Evolutionary conservation across 2,113 vertebrate genomes (phyloP).

Genomic region (Pitta sordida): DNA sequence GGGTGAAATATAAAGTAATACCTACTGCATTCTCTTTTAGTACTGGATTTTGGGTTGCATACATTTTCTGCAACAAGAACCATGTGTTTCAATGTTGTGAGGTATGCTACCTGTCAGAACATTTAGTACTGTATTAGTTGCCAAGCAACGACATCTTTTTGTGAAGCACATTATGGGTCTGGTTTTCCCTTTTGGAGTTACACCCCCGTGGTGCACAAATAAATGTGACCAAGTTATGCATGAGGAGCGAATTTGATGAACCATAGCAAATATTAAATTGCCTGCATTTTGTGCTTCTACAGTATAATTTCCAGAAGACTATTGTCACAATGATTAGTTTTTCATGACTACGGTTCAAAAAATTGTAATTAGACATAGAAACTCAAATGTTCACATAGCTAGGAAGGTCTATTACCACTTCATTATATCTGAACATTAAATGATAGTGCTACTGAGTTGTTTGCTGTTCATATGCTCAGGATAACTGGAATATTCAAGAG

Average conservation of each 20-base stretch:
- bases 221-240: constrained; percentile 58
- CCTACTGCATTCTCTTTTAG: neutral
- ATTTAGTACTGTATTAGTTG: constrained; percentile 58
- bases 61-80: neutral
- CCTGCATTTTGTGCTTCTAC: constrained; percentile 30
- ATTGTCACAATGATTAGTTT: constrained; percentile 48
- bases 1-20: neutral
- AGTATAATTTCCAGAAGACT: constrained; percentile 48
- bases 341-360: constrained; percentile 41
- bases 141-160: constrained; percentile 51
- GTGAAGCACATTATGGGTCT: constrained; percentile 1
- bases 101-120: constrained; percentile 34
- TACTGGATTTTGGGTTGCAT: neutral
- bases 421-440: constrained; percentile 31
- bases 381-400: constrained; percentile 41
- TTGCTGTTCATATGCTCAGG: neutral
- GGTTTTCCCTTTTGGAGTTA: constrained; percentile 28
- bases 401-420: constrained; percentile 40
- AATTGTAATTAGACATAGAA: constrained; percentile 57
- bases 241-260: constrained; percentile 51
- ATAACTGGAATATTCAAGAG: neutral
- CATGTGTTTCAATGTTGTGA: neutral
- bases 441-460: neutral
- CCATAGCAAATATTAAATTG: constrained; percentile 51
- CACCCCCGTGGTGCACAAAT: constrained; percentile 23